Conservation (phyloP, 1,140 invertebrate species). For the Bombus polaris region DNA sequence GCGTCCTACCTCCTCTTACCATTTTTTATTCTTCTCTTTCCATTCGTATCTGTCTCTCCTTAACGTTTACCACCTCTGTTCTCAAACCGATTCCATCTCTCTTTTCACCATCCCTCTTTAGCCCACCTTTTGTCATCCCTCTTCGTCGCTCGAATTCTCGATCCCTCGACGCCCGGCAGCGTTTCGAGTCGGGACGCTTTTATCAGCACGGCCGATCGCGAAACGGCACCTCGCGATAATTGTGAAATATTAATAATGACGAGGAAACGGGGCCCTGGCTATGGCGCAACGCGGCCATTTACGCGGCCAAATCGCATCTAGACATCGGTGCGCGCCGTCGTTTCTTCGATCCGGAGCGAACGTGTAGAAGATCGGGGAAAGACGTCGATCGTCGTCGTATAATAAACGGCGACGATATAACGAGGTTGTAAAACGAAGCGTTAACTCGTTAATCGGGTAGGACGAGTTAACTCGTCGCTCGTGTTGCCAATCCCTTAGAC, state of each 20-base stretch:
- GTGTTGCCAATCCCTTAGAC: too few species aligned
- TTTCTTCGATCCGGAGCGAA: constrained; percentile 23
- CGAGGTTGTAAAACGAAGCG: too few species aligned
- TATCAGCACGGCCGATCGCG: constrained; percentile 63
- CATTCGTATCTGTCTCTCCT: constrained; percentile 33
- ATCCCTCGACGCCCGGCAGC: constrained; percentile 39
- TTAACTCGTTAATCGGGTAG: too few species aligned
- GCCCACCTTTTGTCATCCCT: constrained; percentile 7
- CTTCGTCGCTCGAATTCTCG: constrained; percentile 36
- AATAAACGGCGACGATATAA: too few species aligned
- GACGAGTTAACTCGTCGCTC: too few species aligned
- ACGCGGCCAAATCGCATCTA: constrained; percentile 5
- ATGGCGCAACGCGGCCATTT: background rate
- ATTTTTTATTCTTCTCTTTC: constrained; percentile 28
- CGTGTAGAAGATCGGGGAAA: constrained; percentile 63
- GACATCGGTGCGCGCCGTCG: background rate
- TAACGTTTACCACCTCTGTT: constrained; percentile 19
- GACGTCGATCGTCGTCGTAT: constrained; percentile 3
- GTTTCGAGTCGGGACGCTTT: constrained; percentile 52
- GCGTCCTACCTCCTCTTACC: background rate
- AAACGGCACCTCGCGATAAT: constrained; percentile 69
- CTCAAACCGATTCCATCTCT: background rate
- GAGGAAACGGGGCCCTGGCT: constrained; percentile 60
- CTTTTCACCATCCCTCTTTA: background rate
- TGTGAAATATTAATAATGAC: constrained; percentile 78